Percentiles rank a stretch among this genome's conserved stretches.
These are phyloP conservation scores for Drosophila azteca DNA, from an alignment of 1,140 invertebrate species.

Conservation along the genomic window DNA sequence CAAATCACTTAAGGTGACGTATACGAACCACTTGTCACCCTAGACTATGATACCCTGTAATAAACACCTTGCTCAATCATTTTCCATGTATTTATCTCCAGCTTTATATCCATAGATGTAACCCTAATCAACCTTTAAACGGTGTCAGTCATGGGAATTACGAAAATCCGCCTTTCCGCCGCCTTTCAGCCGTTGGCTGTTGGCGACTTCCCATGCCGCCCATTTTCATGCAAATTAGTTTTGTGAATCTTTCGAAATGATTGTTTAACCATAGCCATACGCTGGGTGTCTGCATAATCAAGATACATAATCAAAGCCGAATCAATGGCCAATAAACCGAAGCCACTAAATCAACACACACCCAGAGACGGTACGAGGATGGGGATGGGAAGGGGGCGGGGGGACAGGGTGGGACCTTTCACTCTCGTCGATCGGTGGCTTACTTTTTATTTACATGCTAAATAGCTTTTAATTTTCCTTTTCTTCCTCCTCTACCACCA, in stretches of 20 bases:
- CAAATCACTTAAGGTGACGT: no score
- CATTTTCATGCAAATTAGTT: constrained; percentile 67
- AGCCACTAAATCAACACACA: constrained; percentile 26
- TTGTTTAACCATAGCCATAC: constrained; percentile 16
- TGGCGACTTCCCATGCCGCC: constrained; percentile 48
- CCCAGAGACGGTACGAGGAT: background rate
- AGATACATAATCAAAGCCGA: constrained; percentile 50
- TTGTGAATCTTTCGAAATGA: constrained; percentile 56
- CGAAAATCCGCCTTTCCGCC: constrained; percentile 25
- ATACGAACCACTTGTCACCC: no score
- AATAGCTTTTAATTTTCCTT: constrained; percentile 45
- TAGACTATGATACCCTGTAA: no score
- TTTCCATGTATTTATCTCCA: constrained; percentile 23
- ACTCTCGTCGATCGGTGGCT: constrained; percentile 50
- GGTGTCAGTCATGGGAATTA: constrained; percentile 40
- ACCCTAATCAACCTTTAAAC: constrained; percentile 35
- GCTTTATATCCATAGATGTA: background rate
- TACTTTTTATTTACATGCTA: constrained; percentile 63
- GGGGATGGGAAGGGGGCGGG: no score
- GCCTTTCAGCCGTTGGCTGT: background rate
- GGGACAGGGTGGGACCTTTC: constrained; percentile 43
- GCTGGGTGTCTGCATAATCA: constrained; percentile 40
- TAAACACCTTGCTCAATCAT: constrained; percentile 2
- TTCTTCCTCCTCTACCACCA: background rate
- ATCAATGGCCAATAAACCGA: constrained; percentile 56